Evolutionary conservation across 2,113 vertebrate genomes (phyloP), one percentile per base, ranked within the genome.

Genomic region (Hylia prasina): DNA sequence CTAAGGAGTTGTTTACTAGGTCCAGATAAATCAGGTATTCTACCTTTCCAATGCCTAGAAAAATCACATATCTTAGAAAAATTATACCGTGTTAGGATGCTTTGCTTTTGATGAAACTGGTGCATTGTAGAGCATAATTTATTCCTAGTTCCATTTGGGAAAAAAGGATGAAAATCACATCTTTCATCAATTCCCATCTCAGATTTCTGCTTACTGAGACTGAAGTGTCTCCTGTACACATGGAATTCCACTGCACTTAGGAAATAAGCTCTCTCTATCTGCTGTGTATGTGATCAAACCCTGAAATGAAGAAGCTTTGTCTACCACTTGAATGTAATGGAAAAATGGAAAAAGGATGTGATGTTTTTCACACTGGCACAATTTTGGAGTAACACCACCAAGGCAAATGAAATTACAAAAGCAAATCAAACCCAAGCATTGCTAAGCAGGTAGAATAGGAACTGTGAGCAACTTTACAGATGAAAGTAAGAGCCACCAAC

Each of bases 361-460:
- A 14, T 85, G 33, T 61, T 90, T 92, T 86, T 86, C 7, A 19
- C 37, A 69, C 28, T 70, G 63, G 50, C 54, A 57, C 51, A 78
- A 39, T 83, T 96, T 53, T 58, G 54, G 35, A 88, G 71, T 90
- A 93, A 85, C 57, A 93, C 37, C 37, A 69, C 47, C 24, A 35
- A 72, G 77, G 58, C 40, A 8, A 94, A 73, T 54, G 68, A 85
- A 91, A 77, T 80, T 28, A 37, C 16, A 88, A 79, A 93, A 88
- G 82, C 75, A 93, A 90, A 90, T 85, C 33, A 94, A 96, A 93
- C 53, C 40, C 75, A 82, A 80, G 78, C 82, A 70, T 22, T 82
- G 68, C 35, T 83, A 77, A 95, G 82, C 51, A 77, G 27, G 19
- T 51, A 78, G 47, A 94, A 35, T 33, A 88, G 72, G 23, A 91